These are phyloP conservation scores for Ophthalmolycus amberensis DNA, from an alignment of 2,113 vertebrate genomes.

Conservation along the genomic window DNA sequence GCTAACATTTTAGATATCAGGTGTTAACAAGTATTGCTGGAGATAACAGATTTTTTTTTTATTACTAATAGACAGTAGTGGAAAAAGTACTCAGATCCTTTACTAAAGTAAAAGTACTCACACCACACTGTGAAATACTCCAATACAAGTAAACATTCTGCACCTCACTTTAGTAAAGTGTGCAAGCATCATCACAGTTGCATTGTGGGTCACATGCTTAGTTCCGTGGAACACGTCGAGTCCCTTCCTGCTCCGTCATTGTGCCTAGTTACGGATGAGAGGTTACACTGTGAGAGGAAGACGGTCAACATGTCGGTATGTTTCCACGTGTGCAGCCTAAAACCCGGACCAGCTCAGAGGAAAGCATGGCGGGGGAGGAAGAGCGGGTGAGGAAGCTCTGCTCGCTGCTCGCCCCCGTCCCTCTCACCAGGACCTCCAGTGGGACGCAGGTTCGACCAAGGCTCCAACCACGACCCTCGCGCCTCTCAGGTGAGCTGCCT, in stretches of 20 bases:
- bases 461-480: slow-evolving; percentile 53
- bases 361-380: slow-evolving; percentile 75
- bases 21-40: neutral
- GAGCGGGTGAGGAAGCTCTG: slow-evolving; percentile 42
- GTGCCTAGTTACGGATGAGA: neutral
- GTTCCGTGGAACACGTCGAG: neutral
- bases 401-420: slow-evolving; percentile 61
- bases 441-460: slow-evolving; percentile 77
- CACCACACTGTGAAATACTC: neutral
- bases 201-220: neutral
- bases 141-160: neutral
- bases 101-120: neutral
- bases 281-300: neutral
- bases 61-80: neutral
- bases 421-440: slow-evolving; percentile 86
- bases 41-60: neutral
- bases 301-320: neutral
- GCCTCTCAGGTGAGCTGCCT: slow-evolving; percentile 83
- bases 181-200: neutral
- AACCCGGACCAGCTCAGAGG: slow-evolving; percentile 80
- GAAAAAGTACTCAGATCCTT: neutral
- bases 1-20: neutral
- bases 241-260: neutral
- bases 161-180: neutral
- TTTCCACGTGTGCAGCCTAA: slow-evolving; percentile 82